Percentiles rank a stretch among this genome's conserved stretches.
phyloP scores from a whole-genome alignment of 2,113 vertebrate genomes.

The Sapayoa aenigma region DNA sequence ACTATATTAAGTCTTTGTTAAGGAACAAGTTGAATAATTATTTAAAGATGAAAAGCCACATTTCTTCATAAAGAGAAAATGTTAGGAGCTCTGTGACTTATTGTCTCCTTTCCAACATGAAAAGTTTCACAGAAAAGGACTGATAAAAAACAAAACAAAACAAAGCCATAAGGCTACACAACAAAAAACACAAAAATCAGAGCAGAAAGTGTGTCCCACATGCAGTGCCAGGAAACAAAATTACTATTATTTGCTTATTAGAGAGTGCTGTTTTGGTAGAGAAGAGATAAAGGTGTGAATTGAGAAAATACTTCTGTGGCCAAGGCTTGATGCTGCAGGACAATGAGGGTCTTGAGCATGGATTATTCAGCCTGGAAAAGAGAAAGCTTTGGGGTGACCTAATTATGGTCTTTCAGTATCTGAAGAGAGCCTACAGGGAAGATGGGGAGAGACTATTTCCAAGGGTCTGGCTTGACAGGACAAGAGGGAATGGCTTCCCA shows the following conservation, averaged over 20 bases:
- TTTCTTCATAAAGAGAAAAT: not conserved
- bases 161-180: not conserved
- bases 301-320: not conserved
- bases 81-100: not conserved
- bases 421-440: too few species aligned
- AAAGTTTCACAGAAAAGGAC: not conserved
- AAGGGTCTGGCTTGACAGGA: not conserved
- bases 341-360: not conserved
- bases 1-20: not conserved
- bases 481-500: not conserved
- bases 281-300: not conserved
- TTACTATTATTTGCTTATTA: not conserved
- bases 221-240: not conserved
- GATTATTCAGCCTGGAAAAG: not conserved
- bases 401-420: not conserved
- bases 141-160: not conserved
- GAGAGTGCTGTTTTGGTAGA: not conserved
- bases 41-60: not conserved
- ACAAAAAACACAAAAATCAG: not conserved
- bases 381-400: not conserved
- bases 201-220: not conserved
- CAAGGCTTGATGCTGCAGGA: not conserved
- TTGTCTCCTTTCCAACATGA: not conserved
- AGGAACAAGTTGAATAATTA: conserved; percentile 15
- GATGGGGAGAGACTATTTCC: not conserved